Conservation (phyloP, 2,888 invertebrate genomes). For the Trachelus iudaicus region DNA sequence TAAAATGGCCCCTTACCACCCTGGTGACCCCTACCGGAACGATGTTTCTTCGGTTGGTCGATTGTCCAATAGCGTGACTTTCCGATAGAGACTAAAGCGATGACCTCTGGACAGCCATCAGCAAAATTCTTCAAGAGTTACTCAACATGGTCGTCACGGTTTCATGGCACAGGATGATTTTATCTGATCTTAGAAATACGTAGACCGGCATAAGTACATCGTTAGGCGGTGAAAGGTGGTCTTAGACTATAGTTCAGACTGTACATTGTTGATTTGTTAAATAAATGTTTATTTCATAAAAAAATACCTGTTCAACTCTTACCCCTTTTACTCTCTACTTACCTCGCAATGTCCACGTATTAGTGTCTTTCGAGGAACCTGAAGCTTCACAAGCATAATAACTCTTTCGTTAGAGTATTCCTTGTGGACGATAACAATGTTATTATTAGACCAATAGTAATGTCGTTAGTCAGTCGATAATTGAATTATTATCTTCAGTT, state of each 20-base stretch:
- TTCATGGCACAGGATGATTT: neutral
- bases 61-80: neutral
- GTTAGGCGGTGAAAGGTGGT: neutral
- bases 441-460: neutral
- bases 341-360: neutral
- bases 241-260: neutral
- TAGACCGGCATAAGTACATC: neutral
- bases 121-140: neutral
- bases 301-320: constrained; percentile 7
- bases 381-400: neutral
- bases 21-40: neutral
- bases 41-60: neutral
- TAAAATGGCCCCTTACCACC: neutral
- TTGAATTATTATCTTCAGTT: neutral
- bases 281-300: constrained; percentile 56
- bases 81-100: neutral
- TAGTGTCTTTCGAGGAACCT: neutral
- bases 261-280: constrained; percentile 55
- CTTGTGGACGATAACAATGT: neutral
- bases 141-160: neutral
- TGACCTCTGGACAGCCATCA: neutral
- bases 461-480: neutral
- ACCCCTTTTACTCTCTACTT: neutral
- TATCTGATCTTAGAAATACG: neutral
- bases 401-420: neutral